Evolutionary conservation across 2,113 vertebrate species (phyloP).

Genomic region (Actinemys pallida): DNA sequence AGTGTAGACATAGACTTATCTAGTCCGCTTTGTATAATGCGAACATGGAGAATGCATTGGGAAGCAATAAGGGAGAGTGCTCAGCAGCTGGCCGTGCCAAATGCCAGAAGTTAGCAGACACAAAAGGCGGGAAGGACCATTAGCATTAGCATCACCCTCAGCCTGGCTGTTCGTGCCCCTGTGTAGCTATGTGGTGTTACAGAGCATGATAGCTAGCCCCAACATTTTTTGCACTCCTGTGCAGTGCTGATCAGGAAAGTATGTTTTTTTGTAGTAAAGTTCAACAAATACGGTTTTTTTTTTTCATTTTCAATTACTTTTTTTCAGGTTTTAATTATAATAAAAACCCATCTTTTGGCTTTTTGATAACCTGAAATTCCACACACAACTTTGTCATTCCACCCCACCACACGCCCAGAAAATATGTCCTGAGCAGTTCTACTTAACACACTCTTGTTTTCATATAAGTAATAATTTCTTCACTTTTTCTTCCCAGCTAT

Average conservation of each 20-base stretch:
- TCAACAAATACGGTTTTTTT: background rate
- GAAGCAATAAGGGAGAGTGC: accelerated
- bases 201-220: background rate
- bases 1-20: background rate
- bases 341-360: background rate
- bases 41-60: background rate
- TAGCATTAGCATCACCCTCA: background rate
- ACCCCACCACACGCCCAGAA: background rate
- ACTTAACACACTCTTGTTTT: background rate
- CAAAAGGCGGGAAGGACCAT: accelerated
- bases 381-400: background rate
- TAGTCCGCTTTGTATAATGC: background rate
- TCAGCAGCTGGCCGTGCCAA: background rate
- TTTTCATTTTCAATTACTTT: background rate
- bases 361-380: background rate
- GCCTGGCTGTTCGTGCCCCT: accelerated
- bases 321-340: background rate
- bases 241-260: background rate
- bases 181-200: background rate
- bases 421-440: background rate
- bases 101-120: background rate
- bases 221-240: background rate
- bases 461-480: background rate
- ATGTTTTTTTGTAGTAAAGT: background rate
- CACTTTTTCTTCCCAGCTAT: background rate